Conservation (phyloP, 2,113 vertebrate species). For the Sinocyclocheilus maitianheensis region DNA sequence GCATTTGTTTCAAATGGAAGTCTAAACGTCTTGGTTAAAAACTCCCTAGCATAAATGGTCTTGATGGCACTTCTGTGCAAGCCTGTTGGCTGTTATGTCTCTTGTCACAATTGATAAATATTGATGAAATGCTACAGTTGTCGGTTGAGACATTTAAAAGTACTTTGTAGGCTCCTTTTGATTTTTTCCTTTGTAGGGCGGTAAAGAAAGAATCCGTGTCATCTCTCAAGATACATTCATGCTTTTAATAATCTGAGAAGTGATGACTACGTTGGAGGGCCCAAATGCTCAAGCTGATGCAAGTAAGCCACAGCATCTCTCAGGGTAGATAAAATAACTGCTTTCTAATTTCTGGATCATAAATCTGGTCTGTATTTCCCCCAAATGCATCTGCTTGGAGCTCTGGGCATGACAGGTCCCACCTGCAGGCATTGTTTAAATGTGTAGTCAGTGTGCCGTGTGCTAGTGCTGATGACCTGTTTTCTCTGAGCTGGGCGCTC, state of each 20-base stretch:
- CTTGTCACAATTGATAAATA: constrained; percentile 11
- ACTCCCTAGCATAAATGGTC: neutral
- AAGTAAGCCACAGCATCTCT: constrained; percentile 19
- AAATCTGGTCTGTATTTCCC: constrained; percentile 20
- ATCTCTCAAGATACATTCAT: constrained; percentile 19
- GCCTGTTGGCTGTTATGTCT: constrained; percentile 24
- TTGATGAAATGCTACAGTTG: constrained; percentile 2
- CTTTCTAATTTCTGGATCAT: neutral
- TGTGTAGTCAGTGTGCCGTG: neutral
- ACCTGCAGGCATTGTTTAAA: constrained; percentile 20
- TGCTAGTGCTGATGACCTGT: constrained; percentile 17
- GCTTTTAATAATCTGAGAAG: constrained; percentile 47
- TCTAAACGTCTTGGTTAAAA: neutral
- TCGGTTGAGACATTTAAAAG: neutral
- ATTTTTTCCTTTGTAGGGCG: constrained; percentile 26
- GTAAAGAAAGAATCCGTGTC: constrained; percentile 14
- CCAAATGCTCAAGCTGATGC: constrained; percentile 41
- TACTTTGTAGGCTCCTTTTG: constrained; percentile 6
- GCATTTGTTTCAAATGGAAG: neutral
- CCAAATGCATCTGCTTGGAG: neutral
- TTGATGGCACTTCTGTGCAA: constrained; percentile 1
- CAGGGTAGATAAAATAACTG: constrained; percentile 21
- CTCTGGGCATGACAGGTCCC: neutral
- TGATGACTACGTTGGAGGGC: constrained; percentile 16
- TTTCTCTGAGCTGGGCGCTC: neutral